A percentile compares a stretch with the other conserved stretches of the same genome.
Evolutionary conservation across 2,797 vertebrate genomes (phyloP).

Genomic region (Dipus sagitta): DNA sequence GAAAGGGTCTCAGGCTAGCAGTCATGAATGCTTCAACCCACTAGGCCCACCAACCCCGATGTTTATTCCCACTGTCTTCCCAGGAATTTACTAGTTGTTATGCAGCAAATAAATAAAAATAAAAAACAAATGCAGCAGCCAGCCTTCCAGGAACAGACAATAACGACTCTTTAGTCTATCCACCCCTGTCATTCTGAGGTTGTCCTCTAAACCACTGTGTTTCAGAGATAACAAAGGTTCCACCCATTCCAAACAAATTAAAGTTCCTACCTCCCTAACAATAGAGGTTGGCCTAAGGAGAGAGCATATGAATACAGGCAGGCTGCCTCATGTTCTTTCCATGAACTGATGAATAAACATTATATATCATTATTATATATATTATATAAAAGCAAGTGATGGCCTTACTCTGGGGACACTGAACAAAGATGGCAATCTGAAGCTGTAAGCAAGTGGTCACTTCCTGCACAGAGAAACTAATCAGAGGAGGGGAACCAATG

Average conservation of each 20-base stretch:
- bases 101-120: neutral
- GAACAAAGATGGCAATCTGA: neutral
- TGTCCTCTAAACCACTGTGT: neutral
- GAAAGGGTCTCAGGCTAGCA: neutral
- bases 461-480: neutral
- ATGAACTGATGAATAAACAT: neutral
- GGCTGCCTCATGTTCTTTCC: neutral
- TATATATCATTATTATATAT: too few species aligned
- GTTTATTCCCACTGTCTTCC: neutral
- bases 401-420: neutral
- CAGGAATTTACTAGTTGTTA: slow-evolving; percentile 2
- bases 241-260: neutral
- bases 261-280: neutral
- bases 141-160: neutral
- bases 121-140: neutral
- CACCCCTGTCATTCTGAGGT: neutral
- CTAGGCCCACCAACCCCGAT: neutral
- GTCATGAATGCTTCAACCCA: neutral
- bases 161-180: neutral
- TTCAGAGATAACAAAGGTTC: neutral
- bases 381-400: neutral
- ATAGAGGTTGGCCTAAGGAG: neutral
- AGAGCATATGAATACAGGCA: neutral
- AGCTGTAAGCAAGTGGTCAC: neutral
- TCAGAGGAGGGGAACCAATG: neutral